Evolutionary conservation across 2,113 vertebrate genomes (phyloP), one percentile per base, ranked within the genome.

Genomic region (Callithrix jacchus): DNA sequence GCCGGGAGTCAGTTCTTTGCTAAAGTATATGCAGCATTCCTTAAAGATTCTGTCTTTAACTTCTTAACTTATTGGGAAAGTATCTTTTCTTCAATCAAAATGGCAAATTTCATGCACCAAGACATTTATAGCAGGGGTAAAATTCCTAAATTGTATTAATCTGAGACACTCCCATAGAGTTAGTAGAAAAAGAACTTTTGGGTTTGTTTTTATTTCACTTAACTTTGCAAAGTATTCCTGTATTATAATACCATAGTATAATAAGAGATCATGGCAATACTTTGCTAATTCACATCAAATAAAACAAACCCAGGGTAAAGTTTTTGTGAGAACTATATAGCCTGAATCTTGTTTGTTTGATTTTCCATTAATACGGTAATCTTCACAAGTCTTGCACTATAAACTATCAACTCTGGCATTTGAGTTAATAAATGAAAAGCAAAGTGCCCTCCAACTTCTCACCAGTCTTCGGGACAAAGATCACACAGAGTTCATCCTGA

Each of bases 401-500:
- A 66, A 94, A 96, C 73, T 61, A 83, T 37, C 61, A 70, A 25
- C 37, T n/a, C 25, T 81, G 40, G 23, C 21, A 37, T 89, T 93
- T 93, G 91, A 92, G 47, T 87, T 84, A 92, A 79, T 66, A 84
- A 89, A 90, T 71, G 64, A 93, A 93, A 96, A 96, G 61, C 87
- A 96, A 98, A 94, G 93, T 95, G 94, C 86, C 96, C 96, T 97
- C 94, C 52, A 88, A 56, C 68, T 80, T 37, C 37, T 61, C 35
- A 88, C 58, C 70, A 42, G 54, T 82, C 89, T 84, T 94, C 17
- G 25, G 89, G 91, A 97, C 93, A 97, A 96, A 95, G 97, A 96
- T 96, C 95, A 97, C 68, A 56, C 89, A 96, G 73, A 98, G 96
- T 95, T 97, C 97, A 98, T 96, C 91, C 97, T 98, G 89, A 97